phyloP scores from a whole-genome alignment of 2,797 vertebrate species.

The Melanotaenia maccullochi region DNA sequence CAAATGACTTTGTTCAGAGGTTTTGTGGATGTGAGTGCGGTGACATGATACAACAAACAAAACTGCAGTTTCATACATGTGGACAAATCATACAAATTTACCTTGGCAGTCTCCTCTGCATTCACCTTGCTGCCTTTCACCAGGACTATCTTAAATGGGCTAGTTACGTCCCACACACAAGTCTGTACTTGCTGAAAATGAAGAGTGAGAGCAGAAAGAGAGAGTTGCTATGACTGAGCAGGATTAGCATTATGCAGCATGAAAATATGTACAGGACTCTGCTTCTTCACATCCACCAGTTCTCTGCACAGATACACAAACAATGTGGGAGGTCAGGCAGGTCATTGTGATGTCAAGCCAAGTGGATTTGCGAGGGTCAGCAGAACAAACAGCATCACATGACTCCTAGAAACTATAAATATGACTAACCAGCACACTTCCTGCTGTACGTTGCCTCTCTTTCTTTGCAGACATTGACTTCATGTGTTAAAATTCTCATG shows the following conservation, averaged over 20 bases:
- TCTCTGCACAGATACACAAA: slow-evolving; percentile 18
- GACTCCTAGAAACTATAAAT: slow-evolving; percentile 59
- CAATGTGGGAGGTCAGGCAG: slow-evolving; percentile 49
- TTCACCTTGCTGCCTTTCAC: slow-evolving; percentile 95
- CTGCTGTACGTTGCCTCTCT: slow-evolving; percentile 51
- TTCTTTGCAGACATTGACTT: slow-evolving; percentile 15
- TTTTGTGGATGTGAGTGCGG: neutral
- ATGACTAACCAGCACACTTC: slow-evolving; percentile 74
- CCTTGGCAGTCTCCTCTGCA: slow-evolving; percentile 95
- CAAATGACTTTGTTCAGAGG: neutral
- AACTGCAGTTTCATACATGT: neutral
- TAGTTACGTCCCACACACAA: slow-evolving; percentile 89
- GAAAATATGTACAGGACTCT: slow-evolving; percentile 28
- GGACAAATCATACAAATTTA: slow-evolving; percentile 48
- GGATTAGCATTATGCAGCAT: slow-evolving; percentile 22
- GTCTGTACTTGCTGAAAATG: slow-evolving; percentile 78
- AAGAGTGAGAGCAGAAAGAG: slow-evolving; percentile 46
- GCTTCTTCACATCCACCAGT: slow-evolving; percentile 19
- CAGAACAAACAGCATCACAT: slow-evolving; percentile 74
- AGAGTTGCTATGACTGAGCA: slow-evolving; percentile 29
- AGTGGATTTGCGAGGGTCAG: slow-evolving; percentile 72
- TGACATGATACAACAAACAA: slow-evolving; percentile 4
- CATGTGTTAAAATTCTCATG: slow-evolving; percentile 20
- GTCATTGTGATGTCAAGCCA: slow-evolving; percentile 66
- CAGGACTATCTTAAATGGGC: slow-evolving; percentile 89